Evolutionary conservation across 2,888 invertebrate genomes (phyloP).

Genomic region (Beris chalybata): DNA sequence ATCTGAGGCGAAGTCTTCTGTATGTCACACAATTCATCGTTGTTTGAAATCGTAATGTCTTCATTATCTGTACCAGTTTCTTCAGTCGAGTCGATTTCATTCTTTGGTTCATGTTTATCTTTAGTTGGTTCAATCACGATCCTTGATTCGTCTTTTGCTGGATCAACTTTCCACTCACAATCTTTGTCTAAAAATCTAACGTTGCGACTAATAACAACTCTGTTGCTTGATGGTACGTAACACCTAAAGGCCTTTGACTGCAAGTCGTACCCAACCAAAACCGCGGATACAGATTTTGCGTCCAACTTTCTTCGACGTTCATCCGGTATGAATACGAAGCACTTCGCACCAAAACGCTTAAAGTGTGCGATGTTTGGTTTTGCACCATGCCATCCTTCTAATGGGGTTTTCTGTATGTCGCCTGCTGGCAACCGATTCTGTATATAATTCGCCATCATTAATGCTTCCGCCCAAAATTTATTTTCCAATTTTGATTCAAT

Average conservation of each 20-base stretch:
- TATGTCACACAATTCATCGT: background rate
- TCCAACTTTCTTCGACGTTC: constrained; percentile 40
- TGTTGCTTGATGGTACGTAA: constrained; percentile 32
- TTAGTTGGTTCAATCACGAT: background rate
- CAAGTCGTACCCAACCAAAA: constrained; percentile 41
- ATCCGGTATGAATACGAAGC: constrained; percentile 39
- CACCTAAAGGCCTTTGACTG: constrained; percentile 42
- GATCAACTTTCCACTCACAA: background rate
- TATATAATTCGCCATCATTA: constrained; percentile 14
- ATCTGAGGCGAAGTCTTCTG: background rate
- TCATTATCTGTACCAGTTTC: background rate
- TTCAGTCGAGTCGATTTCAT: background rate
- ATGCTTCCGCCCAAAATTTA: constrained; percentile 39
- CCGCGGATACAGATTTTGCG: constrained; percentile 34
- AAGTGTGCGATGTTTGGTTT: constrained; percentile 32
- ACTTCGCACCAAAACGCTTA: constrained; percentile 39
- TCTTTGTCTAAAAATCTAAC: constrained; percentile 23
- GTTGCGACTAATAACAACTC: constrained; percentile 36
- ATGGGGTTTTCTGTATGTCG: background rate
- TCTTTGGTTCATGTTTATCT: background rate
- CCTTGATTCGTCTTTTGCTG: background rate
- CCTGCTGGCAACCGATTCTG: constrained; percentile 8
- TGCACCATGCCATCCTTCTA: constrained; percentile 23
- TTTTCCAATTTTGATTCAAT: constrained; percentile 41
- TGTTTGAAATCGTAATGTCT: background rate